Evolutionary conservation across 2,113 vertebrate genomes (phyloP), one percentile per base, ranked within the genome.

Genomic region (Callipepla californica): DNA sequence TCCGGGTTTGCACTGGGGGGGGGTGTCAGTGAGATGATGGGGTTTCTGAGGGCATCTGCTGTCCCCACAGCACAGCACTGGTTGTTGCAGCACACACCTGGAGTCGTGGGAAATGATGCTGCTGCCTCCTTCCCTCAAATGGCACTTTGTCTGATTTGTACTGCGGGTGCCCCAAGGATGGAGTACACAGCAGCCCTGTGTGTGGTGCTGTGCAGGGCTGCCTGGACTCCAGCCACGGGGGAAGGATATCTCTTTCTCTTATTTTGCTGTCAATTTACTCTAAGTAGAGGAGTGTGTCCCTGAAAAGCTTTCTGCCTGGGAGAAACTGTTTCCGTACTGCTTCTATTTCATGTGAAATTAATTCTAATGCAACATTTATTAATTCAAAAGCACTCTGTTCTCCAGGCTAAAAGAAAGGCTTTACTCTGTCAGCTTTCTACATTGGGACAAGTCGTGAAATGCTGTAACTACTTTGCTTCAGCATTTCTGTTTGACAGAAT

Each of bases 321-420:
- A 95, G 73, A 86, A 25, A 14, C 74, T 57, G 32, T 87, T 95
- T 91, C 75, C 42, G 44, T 78, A 9, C 47, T 57, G 48, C 55
- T 87, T 80, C 61, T 80, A 32, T 95, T 95, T 96, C 75, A 88
- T 95, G 81, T 90, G 69, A 88, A 93, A 63, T 96, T 96, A 93
- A 94, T 96, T 95, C 48, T 92, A 91, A 90, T 95, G 63, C 44
- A 96, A 85, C 53, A 86, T 94, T 91, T 96, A 96, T 96, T 96
- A 96, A 90, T 94, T 94, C 76, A 79, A 94, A 97, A 82, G 76
- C 78, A 88, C 78, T 86, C 72, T 77, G 25, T 93, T 95, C 83
- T 95, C 30, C 50, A 66, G 89, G 90, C 88, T 94, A 89, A 94
- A 82, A 61, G 80, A 76, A 72, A 47, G 61, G 81, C 88, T 94